These are phyloP conservation scores for Tipula confusa DNA, from an alignment of 2,888 invertebrate species.

Conservation along the genomic window DNA sequence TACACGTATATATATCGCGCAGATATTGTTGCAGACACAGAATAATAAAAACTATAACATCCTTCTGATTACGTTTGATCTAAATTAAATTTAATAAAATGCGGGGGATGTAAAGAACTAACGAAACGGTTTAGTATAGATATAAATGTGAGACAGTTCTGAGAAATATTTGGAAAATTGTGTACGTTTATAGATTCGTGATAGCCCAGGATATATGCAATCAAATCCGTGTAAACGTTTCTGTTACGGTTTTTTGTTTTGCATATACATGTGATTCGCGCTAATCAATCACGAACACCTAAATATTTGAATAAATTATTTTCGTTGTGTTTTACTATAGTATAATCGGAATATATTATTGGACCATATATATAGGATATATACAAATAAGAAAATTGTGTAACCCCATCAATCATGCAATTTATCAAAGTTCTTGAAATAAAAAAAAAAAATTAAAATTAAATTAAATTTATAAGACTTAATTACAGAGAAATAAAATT, in stretches of 20 bases:
- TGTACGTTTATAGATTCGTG: not conserved
- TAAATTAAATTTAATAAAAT: not conserved
- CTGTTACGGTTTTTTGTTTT: not conserved
- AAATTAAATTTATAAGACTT: not conserved
- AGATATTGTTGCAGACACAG: not conserved
- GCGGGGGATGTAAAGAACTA: not conserved
- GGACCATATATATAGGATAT: not conserved
- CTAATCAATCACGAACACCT: not conserved
- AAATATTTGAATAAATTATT: not conserved
- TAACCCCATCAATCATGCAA: conserved; percentile 8
- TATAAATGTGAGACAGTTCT: not conserved
- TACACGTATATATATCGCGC: not conserved
- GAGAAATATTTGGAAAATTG: not conserved
- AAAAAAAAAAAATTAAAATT: no score
- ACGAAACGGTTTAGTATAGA: not conserved
- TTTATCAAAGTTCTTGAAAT: not conserved
- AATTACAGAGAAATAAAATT: not conserved
- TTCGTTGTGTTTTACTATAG: not conserved
- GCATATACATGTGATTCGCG: not conserved
- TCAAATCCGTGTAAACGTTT: conserved; percentile 1
- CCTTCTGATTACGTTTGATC: no score
- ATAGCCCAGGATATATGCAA: not conserved
- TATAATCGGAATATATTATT: not conserved
- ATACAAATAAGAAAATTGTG: not conserved
- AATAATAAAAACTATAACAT: not conserved